A percentile compares a stretch with the other conserved stretches of the same genome.
phyloP scores from a whole-genome alignment of 2,113 vertebrate species.

The Castor canadensis region DNA sequence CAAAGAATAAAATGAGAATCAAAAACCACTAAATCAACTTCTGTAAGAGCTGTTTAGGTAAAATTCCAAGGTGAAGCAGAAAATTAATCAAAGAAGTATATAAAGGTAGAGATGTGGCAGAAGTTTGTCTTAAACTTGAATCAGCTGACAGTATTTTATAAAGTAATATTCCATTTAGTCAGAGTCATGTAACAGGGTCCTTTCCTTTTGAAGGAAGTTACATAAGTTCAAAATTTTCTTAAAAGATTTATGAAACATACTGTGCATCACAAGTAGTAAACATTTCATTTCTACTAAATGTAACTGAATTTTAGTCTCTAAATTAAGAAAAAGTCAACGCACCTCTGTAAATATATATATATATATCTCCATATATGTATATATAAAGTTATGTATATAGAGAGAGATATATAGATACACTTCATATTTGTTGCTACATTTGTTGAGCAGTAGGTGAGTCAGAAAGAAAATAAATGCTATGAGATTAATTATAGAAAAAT shows the following conservation, averaged over 20 bases:
- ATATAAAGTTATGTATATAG: too few species aligned
- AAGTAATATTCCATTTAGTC: not conserved
- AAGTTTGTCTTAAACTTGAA: not conserved
- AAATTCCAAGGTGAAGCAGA: not conserved
- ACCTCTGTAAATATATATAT: not conserved
- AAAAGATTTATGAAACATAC: not conserved
- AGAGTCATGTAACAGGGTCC: not conserved
- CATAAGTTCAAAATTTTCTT: not conserved
- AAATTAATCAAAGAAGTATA: not conserved
- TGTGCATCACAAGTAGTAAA: not conserved
- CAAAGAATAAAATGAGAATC: not conserved
- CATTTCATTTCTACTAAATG: slow-evolving; percentile 27
- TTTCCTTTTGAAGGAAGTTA: not conserved
- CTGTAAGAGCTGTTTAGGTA: not conserved
- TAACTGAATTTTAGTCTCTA: not conserved
- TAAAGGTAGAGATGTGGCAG: not conserved
- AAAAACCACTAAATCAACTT: not conserved
- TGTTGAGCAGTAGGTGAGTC: not conserved
- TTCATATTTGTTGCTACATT: not conserved
- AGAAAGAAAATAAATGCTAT: slow-evolving; percentile 46
- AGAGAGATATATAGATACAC: too few species aligned
- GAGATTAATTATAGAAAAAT: slow-evolving; percentile 53
- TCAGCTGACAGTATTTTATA: not conserved
- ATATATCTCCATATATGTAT: too few species aligned
- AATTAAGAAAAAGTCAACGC: slow-evolving; percentile 15